Evolutionary conservation across 2,888 invertebrate genomes (phyloP).

Genomic region (Buathra laborator): DNA sequence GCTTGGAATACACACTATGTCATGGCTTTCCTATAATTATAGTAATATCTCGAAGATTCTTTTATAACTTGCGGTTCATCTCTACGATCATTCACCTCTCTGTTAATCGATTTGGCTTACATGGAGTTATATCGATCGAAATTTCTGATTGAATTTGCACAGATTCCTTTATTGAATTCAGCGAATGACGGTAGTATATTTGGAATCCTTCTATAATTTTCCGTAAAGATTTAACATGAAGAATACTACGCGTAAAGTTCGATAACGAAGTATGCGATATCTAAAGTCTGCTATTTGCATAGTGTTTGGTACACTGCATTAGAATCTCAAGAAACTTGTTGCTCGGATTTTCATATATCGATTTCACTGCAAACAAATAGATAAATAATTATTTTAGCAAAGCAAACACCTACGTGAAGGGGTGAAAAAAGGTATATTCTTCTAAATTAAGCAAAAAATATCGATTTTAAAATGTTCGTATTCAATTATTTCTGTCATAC

Average conservation of each 20-base stretch:
- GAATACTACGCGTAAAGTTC: neutral
- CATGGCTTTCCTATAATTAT: slow-evolving; percentile 43
- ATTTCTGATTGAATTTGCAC: neutral
- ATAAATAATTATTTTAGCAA: no score
- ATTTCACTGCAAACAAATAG: no score
- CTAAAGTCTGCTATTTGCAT: neutral
- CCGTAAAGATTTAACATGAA: neutral
- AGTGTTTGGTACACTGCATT: neutral
- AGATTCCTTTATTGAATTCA: neutral
- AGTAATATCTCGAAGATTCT: slow-evolving; percentile 38
- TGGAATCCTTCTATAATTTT: neutral
- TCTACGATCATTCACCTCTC: neutral
- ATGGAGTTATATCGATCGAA: neutral
- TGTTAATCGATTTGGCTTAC: neutral
- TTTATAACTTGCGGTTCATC: slow-evolving; percentile 14
- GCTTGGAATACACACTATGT: neutral
- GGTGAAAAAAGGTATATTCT: no score
- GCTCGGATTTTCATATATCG: no score
- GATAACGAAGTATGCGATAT: neutral
- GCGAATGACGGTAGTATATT: neutral
- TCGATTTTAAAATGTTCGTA: neutral
- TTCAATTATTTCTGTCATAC: neutral
- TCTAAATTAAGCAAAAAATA: no score
- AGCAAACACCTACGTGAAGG: no score
- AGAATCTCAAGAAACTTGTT: no score